Evolutionary conservation across 2,797 vertebrate species (phyloP).

Genomic region (Catostomus latipinnis): DNA sequence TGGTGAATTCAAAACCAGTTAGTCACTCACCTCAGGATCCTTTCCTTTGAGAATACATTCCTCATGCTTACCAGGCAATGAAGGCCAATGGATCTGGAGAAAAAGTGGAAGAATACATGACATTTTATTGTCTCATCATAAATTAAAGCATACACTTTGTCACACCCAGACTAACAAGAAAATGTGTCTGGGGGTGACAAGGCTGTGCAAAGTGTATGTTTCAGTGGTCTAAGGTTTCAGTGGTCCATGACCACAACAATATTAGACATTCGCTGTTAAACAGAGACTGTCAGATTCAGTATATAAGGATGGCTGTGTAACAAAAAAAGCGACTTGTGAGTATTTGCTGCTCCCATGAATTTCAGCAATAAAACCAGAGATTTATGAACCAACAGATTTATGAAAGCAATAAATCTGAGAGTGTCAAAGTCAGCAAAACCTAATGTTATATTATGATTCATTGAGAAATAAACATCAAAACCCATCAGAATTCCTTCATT

Average conservation of each 20-base stretch:
- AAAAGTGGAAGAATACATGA: not conserved
- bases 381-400: slow-evolving; percentile 27
- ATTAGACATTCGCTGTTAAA: not conserved
- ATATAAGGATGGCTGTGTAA: not conserved
- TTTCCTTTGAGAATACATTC: slow-evolving; percentile 89
- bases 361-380: not conserved
- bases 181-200: no score
- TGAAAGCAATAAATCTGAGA: slow-evolving; percentile 31
- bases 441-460: not conserved
- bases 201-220: no score
- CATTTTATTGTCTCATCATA: slow-evolving; percentile 11
- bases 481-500: not conserved
- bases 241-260: not conserved
- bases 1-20: slow-evolving; percentile 5
- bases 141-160: not conserved
- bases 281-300: not conserved
- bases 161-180: slow-evolving; percentile 6
- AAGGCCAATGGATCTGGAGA: slow-evolving; percentile 88
- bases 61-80: slow-evolving; percentile 85
- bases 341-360: not conserved
- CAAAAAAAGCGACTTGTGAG: not conserved
- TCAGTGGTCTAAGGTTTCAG: not conserved
- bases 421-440: slow-evolving; percentile 7
- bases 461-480: not conserved
- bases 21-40: slow-evolving; percentile 83